Evolutionary conservation across 2,797 vertebrate genomes (phyloP).

Genomic region (Sardinella longiceps): DNA sequence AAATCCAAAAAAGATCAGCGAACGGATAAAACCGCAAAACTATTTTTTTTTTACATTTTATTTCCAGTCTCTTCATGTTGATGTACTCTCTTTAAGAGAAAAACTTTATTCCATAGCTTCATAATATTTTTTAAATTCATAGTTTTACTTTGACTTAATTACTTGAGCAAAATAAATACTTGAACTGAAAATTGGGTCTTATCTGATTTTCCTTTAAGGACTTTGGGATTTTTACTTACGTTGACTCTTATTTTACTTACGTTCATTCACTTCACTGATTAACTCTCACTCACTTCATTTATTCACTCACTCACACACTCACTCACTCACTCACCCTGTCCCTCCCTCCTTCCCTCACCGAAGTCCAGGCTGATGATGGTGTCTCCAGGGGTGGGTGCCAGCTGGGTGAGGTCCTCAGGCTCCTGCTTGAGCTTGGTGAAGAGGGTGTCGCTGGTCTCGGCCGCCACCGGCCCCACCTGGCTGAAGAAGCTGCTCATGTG

Average conservation of each 20-base stretch:
- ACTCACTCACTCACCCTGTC: too few relatives aligned
- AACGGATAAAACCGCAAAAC: not conserved
- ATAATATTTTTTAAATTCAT: not conserved
- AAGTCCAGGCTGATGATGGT: conserved; percentile 90
- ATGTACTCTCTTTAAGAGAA: not conserved
- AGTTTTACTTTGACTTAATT: too few relatives aligned
- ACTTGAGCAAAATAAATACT: too few relatives aligned
- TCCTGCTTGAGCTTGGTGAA: conserved; percentile 94
- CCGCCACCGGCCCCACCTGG: not conserved
- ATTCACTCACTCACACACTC: too few relatives aligned
- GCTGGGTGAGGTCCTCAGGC: conserved; percentile 90
- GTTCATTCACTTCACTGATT: too few relatives aligned
- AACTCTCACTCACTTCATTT: too few relatives aligned
- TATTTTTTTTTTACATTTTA: not conserved
- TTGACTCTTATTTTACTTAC: too few relatives aligned
- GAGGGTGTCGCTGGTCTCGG: conserved; percentile 78
- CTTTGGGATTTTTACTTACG: too few relatives aligned
- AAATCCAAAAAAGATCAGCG: conserved; percentile 15
- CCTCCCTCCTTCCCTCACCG: conserved; percentile 67
- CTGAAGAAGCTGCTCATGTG: conserved; percentile 81
- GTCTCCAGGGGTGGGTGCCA: conserved; percentile 92
- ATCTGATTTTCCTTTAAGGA: too few relatives aligned
- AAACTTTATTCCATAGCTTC: not conserved
- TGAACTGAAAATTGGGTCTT: too few relatives aligned
- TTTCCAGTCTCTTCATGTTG: not conserved